Percentiles rank a stretch among this genome's conserved stretches.
Conservation (phyloP, 2,797 vertebrate species). For the Oryzias sinensis region DNA sequence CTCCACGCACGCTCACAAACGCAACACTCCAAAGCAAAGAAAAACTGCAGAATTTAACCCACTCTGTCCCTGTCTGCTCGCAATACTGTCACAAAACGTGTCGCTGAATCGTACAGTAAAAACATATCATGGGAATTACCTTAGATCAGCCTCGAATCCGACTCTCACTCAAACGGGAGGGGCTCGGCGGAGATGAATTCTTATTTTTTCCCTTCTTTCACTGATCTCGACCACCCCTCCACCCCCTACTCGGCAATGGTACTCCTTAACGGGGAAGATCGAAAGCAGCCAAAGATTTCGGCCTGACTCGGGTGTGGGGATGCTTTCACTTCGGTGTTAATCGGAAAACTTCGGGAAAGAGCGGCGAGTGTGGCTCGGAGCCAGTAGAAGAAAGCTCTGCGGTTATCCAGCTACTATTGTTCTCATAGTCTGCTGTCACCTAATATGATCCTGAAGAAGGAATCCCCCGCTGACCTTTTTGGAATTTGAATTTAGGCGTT, state of each 20-base stretch:
- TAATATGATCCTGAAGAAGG: not conserved
- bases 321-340: slow-evolving; percentile 37
- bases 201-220: slow-evolving; percentile 25
- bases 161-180: slow-evolving; percentile 31
- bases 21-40: slow-evolving; percentile 27
- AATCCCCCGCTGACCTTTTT: not conserved
- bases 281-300: slow-evolving; percentile 51
- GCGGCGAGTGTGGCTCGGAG: slow-evolving; percentile 30
- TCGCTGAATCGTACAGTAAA: not conserved
- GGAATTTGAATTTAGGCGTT: too few relatives aligned
- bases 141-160: slow-evolving; percentile 40
- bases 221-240: slow-evolving; percentile 11
- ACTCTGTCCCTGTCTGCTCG: not conserved
- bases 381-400: slow-evolving; percentile 20
- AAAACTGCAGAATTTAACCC: slow-evolving; percentile 68
- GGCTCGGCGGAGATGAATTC: slow-evolving; percentile 15
- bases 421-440: not conserved
- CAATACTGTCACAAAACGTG: slow-evolving; percentile 3
- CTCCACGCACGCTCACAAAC: slow-evolving; percentile 5
- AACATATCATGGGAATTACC: slow-evolving; percentile 52
- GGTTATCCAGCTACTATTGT: not conserved
- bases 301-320: slow-evolving; percentile 48
- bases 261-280: slow-evolving; percentile 8
- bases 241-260: too few relatives aligned
- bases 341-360: slow-evolving; percentile 53